A percentile compares a stretch with the other conserved stretches of the same genome.
Evolutionary conservation across 2,797 vertebrate species (phyloP).

Genomic region (Acanthiza pusilla): DNA sequence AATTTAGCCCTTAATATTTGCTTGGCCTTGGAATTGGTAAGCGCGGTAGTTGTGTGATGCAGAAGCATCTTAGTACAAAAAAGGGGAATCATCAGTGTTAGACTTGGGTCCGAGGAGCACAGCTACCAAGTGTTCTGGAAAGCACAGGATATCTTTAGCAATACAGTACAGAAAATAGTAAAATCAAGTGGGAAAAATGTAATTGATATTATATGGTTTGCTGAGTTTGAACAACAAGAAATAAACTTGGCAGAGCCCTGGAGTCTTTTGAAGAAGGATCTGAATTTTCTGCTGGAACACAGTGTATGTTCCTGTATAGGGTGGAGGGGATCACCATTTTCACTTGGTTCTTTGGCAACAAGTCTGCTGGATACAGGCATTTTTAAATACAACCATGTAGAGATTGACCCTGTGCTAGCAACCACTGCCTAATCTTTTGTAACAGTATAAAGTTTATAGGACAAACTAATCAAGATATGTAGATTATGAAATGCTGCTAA

Average conservation of each 20-base stretch:
- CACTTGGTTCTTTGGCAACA: not conserved
- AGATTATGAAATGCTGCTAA: not conserved
- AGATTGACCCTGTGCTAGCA: not conserved
- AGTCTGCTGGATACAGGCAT: not conserved
- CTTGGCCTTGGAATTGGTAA: not conserved
- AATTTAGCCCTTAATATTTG: not conserved
- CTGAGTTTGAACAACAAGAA: not conserved
- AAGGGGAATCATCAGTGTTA: not conserved
- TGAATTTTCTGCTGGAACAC: not conserved
- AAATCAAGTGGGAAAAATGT: not conserved
- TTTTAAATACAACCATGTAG: accelerated
- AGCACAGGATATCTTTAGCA: not conserved
- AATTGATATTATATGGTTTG: not conserved
- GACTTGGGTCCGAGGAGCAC: not conserved
- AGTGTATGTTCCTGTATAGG: not conserved
- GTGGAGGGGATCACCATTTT: not conserved
- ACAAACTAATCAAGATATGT: not conserved
- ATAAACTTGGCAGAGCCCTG: not conserved
- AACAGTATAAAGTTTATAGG: not conserved
- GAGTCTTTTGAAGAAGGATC: not conserved
- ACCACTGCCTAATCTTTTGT: not conserved
- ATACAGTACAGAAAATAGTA: not conserved
- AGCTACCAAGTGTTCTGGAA: not conserved
- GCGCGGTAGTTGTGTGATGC: not conserved
- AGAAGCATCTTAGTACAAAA: not conserved